A percentile compares a stretch with the other conserved stretches of the same genome.
phyloP scores from a whole-genome alignment of 2,113 vertebrate species.

The Ranitomeya variabilis region DNA sequence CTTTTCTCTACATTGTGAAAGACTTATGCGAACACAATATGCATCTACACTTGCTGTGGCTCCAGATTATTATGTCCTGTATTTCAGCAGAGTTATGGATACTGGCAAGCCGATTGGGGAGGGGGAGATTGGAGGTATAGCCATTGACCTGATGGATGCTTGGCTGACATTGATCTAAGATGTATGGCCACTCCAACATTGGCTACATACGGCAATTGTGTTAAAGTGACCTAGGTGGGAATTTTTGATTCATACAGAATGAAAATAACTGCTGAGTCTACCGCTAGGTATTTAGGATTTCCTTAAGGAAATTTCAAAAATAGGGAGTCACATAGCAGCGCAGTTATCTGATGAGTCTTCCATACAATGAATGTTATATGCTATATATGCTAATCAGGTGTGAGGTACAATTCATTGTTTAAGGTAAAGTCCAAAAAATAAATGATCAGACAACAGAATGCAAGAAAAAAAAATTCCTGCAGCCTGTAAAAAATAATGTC shows the following conservation, averaged over 20 bases:
- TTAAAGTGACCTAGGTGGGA: neutral
- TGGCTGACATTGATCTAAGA: too few relatives aligned
- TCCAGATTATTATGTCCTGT: too few relatives aligned
- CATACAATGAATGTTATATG: conserved; percentile 18
- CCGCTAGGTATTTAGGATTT: neutral
- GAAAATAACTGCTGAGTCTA: neutral
- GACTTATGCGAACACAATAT: too few relatives aligned
- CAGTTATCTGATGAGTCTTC: neutral
- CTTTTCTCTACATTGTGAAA: too few relatives aligned
- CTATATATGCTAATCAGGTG: conserved; percentile 35
- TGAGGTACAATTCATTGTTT: conserved; percentile 12
- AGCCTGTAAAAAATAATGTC: conserved; percentile 19
- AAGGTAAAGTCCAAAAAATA: conserved; percentile 12
- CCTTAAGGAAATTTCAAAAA: neutral
- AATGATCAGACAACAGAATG: conserved; percentile 13
- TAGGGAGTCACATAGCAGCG: neutral
- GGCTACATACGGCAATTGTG: neutral
- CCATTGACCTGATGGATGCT: too few relatives aligned
- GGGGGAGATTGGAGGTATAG: too few relatives aligned
- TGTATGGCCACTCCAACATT: neutral
- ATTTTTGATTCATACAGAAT: neutral
- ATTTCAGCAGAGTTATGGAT: too few relatives aligned
- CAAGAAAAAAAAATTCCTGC: conserved; percentile 19
- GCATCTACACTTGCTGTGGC: too few relatives aligned
- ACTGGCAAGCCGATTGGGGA: too few relatives aligned